Percentiles rank a stretch among this genome's conserved stretches.
Conservation (phyloP, 1,140 invertebrate genomes). For the Nasonia giraulti region DNA sequence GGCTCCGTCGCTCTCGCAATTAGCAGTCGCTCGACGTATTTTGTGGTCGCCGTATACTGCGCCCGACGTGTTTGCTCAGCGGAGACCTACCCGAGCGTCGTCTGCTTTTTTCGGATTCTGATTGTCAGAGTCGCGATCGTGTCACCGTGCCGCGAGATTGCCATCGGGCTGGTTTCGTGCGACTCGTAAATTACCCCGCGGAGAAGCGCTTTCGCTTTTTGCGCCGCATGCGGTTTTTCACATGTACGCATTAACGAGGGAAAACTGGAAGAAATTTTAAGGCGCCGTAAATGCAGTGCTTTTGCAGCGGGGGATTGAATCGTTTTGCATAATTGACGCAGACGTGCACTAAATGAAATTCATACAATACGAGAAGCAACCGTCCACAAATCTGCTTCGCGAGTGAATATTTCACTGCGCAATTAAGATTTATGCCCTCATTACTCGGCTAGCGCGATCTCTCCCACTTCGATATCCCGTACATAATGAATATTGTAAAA, state of each 20-base stretch:
- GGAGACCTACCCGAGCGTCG: not conserved
- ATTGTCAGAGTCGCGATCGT: constrained; percentile 18
- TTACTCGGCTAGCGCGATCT: too few relatives aligned
- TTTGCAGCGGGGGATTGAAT: too few relatives aligned
- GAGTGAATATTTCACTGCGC: not conserved
- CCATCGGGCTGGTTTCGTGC: not conserved
- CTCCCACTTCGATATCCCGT: too few relatives aligned
- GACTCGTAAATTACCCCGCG: not conserved
- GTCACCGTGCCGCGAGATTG: not conserved
- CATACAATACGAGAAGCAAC: too few relatives aligned
- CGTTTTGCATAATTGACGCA: too few relatives aligned
- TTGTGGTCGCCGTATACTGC: not conserved
- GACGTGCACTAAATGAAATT: too few relatives aligned
- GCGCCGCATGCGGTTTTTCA: not conserved
- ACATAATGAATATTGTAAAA: constrained; percentile 4
- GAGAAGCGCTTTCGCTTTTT: not conserved
- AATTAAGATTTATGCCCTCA: too few relatives aligned
- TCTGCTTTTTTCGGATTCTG: not conserved
- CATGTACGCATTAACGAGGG: too few relatives aligned
- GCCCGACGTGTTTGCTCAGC: not conserved
- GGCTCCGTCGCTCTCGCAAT: constrained; percentile 34
- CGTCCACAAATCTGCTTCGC: too few relatives aligned
- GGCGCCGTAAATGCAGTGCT: too few relatives aligned
- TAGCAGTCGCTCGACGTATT: constrained; percentile 24
- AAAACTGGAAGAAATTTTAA: too few relatives aligned